phyloP scores from a whole-genome alignment of 2,888 invertebrate species.

The Chalcis sispes region DNA sequence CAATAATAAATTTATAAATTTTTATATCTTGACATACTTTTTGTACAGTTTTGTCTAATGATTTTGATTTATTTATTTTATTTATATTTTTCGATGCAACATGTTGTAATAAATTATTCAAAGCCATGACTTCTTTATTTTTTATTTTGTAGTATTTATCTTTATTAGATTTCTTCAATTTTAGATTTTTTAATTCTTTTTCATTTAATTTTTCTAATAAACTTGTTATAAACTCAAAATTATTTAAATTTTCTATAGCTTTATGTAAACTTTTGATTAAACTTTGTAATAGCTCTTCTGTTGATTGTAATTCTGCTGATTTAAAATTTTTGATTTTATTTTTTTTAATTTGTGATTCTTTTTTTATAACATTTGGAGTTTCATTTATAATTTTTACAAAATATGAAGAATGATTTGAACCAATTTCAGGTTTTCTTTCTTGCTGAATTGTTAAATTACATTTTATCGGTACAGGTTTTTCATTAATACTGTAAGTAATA shows the following conservation, averaged over 20 bases:
- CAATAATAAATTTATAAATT: conserved; percentile 8
- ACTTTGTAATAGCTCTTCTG: conserved; percentile 31
- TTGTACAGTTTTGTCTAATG: conserved; percentile 13
- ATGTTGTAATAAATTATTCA: conserved; percentile 15
- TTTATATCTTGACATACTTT: conserved; percentile 16
- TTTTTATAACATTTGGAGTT: not conserved
- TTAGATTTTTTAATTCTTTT: conserved; percentile 25
- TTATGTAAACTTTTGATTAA: conserved; percentile 36
- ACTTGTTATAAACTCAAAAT: conserved; percentile 22
- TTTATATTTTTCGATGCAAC: conserved; percentile 6
- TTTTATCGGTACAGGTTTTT: not conserved
- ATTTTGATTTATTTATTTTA: conserved; percentile 21
- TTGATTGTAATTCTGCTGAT: not conserved
- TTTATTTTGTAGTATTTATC: conserved; percentile 3
- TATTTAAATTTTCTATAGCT: conserved; percentile 32
- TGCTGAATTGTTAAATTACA: conserved; percentile 36
- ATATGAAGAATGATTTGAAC: conserved; percentile 8
- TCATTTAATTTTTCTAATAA: conserved; percentile 32
- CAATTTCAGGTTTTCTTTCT: conserved; percentile 19
- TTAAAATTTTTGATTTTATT: not conserved
- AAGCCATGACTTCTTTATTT: conserved; percentile 14
- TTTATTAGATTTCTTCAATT: not conserved
- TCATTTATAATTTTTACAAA: conserved; percentile 45
- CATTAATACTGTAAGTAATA: conserved; percentile 29
- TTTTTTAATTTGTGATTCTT: conserved; percentile 17